phyloP scores from a whole-genome alignment of 1,140 invertebrate genomes.

The Lethrus apterus region DNA sequence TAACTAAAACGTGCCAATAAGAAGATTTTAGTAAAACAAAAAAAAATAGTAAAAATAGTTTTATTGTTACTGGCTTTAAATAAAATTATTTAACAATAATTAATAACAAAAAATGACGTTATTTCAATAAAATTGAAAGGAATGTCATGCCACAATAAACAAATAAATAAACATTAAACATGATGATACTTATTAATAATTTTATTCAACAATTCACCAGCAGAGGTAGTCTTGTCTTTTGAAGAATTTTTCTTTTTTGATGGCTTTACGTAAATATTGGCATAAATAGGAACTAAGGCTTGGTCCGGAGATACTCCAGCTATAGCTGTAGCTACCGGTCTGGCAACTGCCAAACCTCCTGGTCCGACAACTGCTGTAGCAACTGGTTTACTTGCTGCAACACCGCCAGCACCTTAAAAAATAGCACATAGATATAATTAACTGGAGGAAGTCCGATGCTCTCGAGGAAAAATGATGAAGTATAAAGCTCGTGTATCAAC shows the following conservation, averaged over 20 bases:
- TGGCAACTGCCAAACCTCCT: conserved; percentile 56
- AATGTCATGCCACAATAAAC: neutral
- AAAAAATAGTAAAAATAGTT: too few relatives aligned
- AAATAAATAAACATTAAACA: conserved; percentile 16
- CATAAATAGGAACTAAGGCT: conserved; percentile 35
- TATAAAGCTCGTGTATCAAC: too few relatives aligned
- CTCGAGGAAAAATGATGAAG: too few relatives aligned
- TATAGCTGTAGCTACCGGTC: conserved; percentile 61
- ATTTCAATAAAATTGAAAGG: neutral
- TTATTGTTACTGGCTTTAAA: too few relatives aligned
- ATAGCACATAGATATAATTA: conserved; percentile 1
- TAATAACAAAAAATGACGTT: neutral
- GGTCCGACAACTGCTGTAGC: conserved; percentile 59
- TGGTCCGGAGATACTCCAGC: conserved; percentile 54
- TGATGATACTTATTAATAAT: conserved; percentile 38
- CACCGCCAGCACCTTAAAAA: conserved; percentile 49
- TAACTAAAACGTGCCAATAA: too few relatives aligned
- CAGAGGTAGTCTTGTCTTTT: conserved; percentile 21
- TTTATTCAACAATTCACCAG: conserved; percentile 33
- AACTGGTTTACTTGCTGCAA: conserved; percentile 59
- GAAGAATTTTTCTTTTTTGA: conserved; percentile 19
- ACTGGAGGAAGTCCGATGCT: neutral
- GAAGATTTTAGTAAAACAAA: too few relatives aligned
- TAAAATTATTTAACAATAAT: too few relatives aligned
- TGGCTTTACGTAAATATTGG: conserved; percentile 23